phyloP scores from a whole-genome alignment of 2,113 vertebrate species.

The Antechinus flavipes region DNA sequence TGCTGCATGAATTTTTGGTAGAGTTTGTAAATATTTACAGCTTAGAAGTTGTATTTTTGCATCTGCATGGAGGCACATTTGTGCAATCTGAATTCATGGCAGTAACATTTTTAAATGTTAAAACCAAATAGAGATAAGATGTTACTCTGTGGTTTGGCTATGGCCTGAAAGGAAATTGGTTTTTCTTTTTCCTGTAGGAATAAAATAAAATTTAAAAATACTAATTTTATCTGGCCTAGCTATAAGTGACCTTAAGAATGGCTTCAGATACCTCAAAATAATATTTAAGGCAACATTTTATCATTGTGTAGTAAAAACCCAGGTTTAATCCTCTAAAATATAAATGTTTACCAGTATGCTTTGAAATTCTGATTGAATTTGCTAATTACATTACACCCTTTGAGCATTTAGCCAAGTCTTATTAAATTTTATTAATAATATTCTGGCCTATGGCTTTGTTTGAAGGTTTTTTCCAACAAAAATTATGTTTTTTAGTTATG shows the following conservation, averaged over 20 bases:
- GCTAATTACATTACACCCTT: constrained; percentile 29
- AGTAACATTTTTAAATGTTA: not conserved
- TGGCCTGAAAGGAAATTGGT: not conserved
- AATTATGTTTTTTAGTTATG: not conserved
- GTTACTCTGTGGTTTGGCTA: not conserved
- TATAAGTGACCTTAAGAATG: not conserved
- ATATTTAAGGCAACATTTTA: constrained; percentile 25
- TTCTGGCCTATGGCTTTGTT: not conserved
- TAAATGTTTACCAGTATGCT: not conserved
- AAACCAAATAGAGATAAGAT: not conserved
- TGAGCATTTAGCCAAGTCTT: not conserved
- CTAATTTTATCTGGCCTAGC: not conserved
- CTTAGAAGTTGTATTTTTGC: constrained; percentile 42
- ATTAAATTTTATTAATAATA: not conserved
- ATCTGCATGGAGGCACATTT: constrained; percentile 5
- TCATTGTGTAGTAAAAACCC: not conserved
- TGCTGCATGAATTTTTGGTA: constrained; percentile 11
- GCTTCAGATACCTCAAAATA: not conserved
- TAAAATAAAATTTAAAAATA: not conserved
- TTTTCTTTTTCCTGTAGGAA: not conserved
- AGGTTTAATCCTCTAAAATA: not conserved
- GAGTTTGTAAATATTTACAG: not conserved
- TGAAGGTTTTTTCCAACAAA: not conserved
- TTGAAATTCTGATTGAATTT: constrained; percentile 33
- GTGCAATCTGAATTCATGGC: constrained; percentile 22